phyloP scores from a whole-genome alignment of 2,113 vertebrate species.

The Chauna torquata region DNA sequence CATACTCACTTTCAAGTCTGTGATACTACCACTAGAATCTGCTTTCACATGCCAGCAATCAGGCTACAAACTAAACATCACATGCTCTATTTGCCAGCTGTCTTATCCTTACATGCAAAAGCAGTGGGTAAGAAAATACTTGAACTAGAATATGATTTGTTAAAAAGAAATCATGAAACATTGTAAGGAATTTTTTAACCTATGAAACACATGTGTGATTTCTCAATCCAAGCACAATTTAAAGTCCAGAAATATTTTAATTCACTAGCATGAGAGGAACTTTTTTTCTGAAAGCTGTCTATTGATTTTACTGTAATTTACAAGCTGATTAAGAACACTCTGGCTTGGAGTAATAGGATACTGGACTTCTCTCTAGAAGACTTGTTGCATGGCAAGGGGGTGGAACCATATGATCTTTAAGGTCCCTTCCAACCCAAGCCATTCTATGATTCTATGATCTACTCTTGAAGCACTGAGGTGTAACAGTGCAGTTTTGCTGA shows the following conservation, averaged over 20 bases:
- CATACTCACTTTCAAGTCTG: rapidly evolving
- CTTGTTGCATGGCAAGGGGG: too few relatives aligned
- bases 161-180: not conserved
- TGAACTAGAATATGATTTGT: not conserved
- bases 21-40: not conserved
- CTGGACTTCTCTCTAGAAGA: not conserved
- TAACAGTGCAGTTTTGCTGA: not conserved
- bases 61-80: not conserved
- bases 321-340: not conserved
- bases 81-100: not conserved
- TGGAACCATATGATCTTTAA: too few relatives aligned
- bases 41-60: not conserved
- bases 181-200: not conserved
- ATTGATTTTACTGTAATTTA: not conserved
- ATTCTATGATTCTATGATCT: too few relatives aligned
- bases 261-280: not conserved
- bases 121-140: not conserved
- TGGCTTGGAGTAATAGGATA: not conserved
- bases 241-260: not conserved
- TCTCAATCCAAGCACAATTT: not conserved
- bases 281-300: not conserved
- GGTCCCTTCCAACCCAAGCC: too few relatives aligned
- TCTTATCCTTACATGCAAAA: not conserved
- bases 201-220: not conserved
- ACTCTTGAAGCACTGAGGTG: not conserved